phyloP scores from a whole-genome alignment of 2,888 invertebrate genomes.

The Pediacus dermestoides region DNA sequence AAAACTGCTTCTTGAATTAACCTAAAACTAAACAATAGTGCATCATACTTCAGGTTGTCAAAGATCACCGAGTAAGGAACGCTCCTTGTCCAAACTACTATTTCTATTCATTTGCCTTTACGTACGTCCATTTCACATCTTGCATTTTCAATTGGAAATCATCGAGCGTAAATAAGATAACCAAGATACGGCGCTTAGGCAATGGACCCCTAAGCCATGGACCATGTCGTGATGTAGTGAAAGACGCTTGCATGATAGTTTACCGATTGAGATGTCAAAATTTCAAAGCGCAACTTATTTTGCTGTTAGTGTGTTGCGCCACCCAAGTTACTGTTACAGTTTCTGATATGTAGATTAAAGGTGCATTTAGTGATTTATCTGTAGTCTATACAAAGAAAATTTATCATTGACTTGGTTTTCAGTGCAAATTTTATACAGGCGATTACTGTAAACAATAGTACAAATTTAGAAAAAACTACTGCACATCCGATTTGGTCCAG shows the following conservation, averaged over 20 bases:
- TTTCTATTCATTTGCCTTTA: conserved; percentile 19
- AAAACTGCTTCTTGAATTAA: conserved; percentile 36
- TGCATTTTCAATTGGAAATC: conserved; percentile 9
- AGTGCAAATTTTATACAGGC: too few species aligned
- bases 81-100: conserved; percentile 17
- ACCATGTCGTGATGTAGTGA: conserved; percentile 9
- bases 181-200: conserved; percentile 2
- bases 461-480: too few species aligned
- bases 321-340: conserved; percentile 8
- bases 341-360: too few species aligned
- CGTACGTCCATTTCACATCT: conserved; percentile 12
- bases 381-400: too few species aligned
- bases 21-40: conserved; percentile 37
- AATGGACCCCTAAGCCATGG: conserved; percentile 2
- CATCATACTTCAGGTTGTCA: conserved; percentile 37
- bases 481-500: too few species aligned
- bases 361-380: too few species aligned
- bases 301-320: conserved; percentile 7
- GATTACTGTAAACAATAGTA: too few species aligned
- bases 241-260: conserved; percentile 10
- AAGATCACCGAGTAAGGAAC: conserved; percentile 28
- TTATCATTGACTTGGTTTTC: too few species aligned
- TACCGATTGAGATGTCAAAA: conserved; percentile 14
- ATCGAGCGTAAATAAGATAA: conserved; percentile 14
- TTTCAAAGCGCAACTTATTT: conserved; percentile 10